Percentiles rank a stretch among this genome's conserved stretches.
These are phyloP conservation scores for Chironomus striatipennis DNA, from an alignment of 1,140 invertebrate species.

Conservation along the genomic window DNA sequence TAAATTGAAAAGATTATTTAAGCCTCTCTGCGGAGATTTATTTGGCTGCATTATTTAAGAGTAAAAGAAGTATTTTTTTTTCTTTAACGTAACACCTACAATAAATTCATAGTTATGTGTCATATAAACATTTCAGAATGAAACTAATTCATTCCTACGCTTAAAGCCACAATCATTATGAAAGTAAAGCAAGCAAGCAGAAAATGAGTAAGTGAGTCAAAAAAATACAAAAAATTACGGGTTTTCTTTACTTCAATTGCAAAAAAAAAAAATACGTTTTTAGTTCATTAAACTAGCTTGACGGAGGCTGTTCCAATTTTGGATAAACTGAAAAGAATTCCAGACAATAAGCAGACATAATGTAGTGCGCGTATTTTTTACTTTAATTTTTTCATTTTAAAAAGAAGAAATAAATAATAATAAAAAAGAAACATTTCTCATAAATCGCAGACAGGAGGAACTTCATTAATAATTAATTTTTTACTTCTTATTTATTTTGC, in stretches of 20 bases:
- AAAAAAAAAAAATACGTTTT: not conserved
- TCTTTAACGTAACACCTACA: not conserved
- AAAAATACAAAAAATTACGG: no score
- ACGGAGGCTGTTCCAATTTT: not conserved
- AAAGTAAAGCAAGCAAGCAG: not conserved
- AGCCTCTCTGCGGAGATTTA: not conserved
- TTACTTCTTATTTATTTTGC: not conserved
- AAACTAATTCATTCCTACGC: conserved; percentile 1
- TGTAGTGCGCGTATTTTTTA: no score
- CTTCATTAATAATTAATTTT: conserved; percentile 10
- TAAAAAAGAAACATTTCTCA: not conserved
- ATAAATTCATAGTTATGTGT: conserved; percentile 2
- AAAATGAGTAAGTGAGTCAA: no score
- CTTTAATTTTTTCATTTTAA: no score
- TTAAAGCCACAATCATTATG: not conserved
- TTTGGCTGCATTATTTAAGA: not conserved
- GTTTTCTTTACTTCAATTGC: no score
- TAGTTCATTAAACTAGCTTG: not conserved
- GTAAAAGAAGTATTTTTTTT: not conserved
- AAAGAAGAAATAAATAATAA: not conserved
- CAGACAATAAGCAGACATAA: not conserved
- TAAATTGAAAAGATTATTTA: no score
- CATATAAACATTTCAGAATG: conserved; percentile 13
- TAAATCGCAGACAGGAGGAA: not conserved
- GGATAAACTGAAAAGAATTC: not conserved